Percentiles rank a stretch among this genome's conserved stretches.
Conservation (phyloP, 1,140 invertebrate species). For the Drosophila pruinosa region DNA sequence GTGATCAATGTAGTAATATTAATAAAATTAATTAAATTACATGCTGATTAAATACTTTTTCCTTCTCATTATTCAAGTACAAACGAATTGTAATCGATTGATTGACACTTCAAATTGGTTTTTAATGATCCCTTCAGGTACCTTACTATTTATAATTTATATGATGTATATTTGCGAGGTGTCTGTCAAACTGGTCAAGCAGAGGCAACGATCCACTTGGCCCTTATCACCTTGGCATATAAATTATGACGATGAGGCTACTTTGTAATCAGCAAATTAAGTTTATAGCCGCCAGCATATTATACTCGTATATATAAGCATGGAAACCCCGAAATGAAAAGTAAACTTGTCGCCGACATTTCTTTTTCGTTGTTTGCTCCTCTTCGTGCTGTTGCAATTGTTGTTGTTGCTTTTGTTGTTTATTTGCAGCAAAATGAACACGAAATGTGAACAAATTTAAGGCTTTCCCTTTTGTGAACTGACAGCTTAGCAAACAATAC, state of each 20-base stretch:
- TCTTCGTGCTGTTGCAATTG: not conserved
- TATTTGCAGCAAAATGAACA: constrained; percentile 13
- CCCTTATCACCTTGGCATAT: constrained; percentile 63
- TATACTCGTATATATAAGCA: constrained; percentile 24
- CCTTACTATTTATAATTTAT: too few species aligned
- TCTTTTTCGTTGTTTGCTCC: not conserved
- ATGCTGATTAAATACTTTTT: too few species aligned
- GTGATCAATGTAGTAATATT: not conserved
- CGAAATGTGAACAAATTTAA: constrained; percentile 42
- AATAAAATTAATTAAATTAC: not conserved
- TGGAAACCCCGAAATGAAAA: constrained; percentile 38
- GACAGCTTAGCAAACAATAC: constrained; percentile 42
- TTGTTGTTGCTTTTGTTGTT: not conserved
- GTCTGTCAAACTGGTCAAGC: constrained; percentile 1
- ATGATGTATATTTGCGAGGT: not conserved
- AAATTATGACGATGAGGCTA: constrained; percentile 69
- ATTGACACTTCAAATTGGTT: too few species aligned
- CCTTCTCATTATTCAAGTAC: too few species aligned
- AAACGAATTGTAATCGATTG: too few species aligned
- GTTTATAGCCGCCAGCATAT: constrained; percentile 62
- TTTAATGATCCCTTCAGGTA: not conserved
- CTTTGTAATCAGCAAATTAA: constrained; percentile 77
- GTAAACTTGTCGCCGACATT: constrained; percentile 40
- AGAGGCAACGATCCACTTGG: constrained; percentile 13
- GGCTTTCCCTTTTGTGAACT: constrained; percentile 18